A percentile compares a stretch with the other conserved stretches of the same genome.
Evolutionary conservation across 2,113 vertebrate genomes (phyloP).

Genomic region (Vidua chalybeata): DNA sequence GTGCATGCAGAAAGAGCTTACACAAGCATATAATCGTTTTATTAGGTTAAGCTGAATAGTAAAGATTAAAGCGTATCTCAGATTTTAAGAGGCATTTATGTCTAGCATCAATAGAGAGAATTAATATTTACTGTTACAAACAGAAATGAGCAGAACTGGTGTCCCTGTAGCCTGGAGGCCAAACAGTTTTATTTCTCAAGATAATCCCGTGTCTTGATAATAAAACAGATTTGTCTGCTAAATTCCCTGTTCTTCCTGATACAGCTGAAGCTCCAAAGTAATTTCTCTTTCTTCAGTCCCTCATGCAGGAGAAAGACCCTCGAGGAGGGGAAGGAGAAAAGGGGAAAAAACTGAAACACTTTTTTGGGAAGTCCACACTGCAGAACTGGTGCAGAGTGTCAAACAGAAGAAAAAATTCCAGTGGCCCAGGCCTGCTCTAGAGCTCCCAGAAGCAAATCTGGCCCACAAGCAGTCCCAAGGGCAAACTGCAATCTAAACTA

Average conservation of each 20-base stretch:
- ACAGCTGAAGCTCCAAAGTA: not conserved
- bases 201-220: not conserved
- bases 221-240: not conserved
- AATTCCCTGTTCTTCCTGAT: not conserved
- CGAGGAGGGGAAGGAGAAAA: not conserved
- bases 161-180: not conserved
- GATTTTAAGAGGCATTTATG: not conserved
- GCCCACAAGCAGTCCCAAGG: not conserved
- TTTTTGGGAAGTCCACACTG: not conserved
- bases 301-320: not conserved
- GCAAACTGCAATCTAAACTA: not conserved
- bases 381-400: not conserved
- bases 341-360: not conserved
- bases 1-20: conserved; percentile 7
- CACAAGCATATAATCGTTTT: not conserved
- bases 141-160: not conserved
- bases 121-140: not conserved
- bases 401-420: not conserved
- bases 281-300: not conserved
- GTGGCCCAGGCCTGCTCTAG: not conserved
- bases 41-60: conserved; percentile 3
- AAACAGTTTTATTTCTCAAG: not conserved
- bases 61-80: not conserved
- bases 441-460: not conserved
- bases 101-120: not conserved